A percentile compares a stretch with the other conserved stretches of the same genome.
Evolutionary conservation across 2,113 vertebrate species (phyloP).

Genomic region (Periophthalmus modestus): DNA sequence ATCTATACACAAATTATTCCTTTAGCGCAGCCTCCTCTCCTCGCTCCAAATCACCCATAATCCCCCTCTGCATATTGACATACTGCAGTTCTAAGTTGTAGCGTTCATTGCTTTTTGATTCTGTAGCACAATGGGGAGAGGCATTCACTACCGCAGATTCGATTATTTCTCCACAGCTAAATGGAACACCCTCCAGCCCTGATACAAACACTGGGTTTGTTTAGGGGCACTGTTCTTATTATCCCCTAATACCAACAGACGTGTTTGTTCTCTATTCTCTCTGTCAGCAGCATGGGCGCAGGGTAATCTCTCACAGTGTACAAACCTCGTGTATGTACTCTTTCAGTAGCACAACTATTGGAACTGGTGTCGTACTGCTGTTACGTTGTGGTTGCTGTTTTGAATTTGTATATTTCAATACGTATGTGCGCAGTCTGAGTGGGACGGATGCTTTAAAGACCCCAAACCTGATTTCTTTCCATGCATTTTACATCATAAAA

Average conservation of each 20-base stretch:
- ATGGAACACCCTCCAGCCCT: neutral
- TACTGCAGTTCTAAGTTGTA: neutral
- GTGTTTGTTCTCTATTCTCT: neutral
- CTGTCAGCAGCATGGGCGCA: conserved; percentile 15
- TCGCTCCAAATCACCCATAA: too few species aligned
- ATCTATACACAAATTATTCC: too few species aligned
- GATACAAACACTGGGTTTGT: neutral
- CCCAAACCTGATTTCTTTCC: too few species aligned
- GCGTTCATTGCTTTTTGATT: neutral
- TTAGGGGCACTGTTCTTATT: neutral
- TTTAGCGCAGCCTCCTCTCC: too few species aligned
- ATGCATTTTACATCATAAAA: too few species aligned
- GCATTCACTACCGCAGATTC: neutral
- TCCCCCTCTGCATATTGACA: too few species aligned
- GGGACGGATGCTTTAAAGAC: neutral
- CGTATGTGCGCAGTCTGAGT: neutral
- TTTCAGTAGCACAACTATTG: neutral
- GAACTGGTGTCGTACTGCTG: neutral
- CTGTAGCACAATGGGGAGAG: neutral
- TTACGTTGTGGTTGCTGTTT: neutral
- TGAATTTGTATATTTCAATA: neutral
- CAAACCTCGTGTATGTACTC: neutral
- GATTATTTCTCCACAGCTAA: neutral
- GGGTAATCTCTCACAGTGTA: neutral
- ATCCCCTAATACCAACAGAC: neutral